Evolutionary conservation across 2,797 vertebrate species (phyloP), one percentile per base, ranked within the genome.

Genomic region (Thripadectes ignobilis): DNA sequence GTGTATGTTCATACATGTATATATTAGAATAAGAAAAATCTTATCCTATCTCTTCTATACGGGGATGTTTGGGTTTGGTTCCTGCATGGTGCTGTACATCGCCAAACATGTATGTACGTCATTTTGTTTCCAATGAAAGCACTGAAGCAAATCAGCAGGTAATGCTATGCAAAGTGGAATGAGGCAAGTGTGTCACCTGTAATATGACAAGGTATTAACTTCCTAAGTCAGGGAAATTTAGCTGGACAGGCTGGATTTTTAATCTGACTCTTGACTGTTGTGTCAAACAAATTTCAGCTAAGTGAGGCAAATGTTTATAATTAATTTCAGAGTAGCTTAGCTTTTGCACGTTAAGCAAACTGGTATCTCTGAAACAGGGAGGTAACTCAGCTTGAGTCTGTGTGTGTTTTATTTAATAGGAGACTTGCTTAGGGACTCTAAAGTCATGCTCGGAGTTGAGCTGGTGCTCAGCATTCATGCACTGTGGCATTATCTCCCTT

Each of bases 121-220:
- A 14, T 61, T 86, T 88, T 80, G 29, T 62, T 93, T 49, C 23
- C 29, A 48, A 0, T 6, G 22, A 66, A 79, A 55, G 32, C 20
- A 41, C 20, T 84, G 66, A 75, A 72, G 54, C 61, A 89, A 83
- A 75, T 32, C 41, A 39, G 58, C 14, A 78, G 46, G 65, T 92
- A 88, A 73, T 59, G 2, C 30, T 79, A 12, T 45, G 55, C 67
- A 29, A 73, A 82, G 34, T 76, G 39, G 62, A 85, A 45, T 41
- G 61, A 63, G 61, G 69, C 3, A 5, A 90, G 66, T 2, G 1
- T 72, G 38, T 82, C 92, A 95, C 92, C 94, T 96, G 83, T 82
- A 66, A 63, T 62, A 49, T 66, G 80, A 74, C 57, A 85, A 92
- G 63, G 51, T 69, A 79, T 90, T 94, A 95, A 78, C 32, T 90